Base-by-base conservation (phyloP, 2,113 vertebrate species). In the Hystrix brachyura region DNA sequence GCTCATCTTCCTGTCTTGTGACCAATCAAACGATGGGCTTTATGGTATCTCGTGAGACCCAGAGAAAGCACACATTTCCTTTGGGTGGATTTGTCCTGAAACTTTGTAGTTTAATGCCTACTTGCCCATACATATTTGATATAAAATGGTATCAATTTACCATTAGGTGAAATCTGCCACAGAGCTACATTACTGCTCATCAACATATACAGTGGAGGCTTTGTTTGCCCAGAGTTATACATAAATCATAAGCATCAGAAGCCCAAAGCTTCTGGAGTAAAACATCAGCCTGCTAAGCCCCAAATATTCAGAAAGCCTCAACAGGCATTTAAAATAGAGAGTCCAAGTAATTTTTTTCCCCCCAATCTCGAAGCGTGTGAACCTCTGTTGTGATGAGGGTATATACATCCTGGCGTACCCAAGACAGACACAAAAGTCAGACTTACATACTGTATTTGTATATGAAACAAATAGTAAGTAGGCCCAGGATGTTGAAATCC, bases 401-500 rank as follows among this genome's bases (percentile, higher is more conserved):
- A 48, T 27, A 13, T 74, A 8, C 43, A 57, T 62, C 48, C 71
- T 96, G 46, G 60, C 32, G 91, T 71, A 57, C 21, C 8, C 10
- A 81, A 87, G 38, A 81, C 43, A 85, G 9, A 83, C 23, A 57
- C 32, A 12, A 14, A 91, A 71, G 6, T 62, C 15, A 21, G 51
- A 91, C 48, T 87, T 53, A 80, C 18, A 88, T 53, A 69, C 14
- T 95, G 34, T 38, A 87, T 87, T 69, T 87, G 15, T 23, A 25
- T 59, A 48, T 92, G 76, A 93, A 96, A 96, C 78, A 82, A 86
- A 87, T 80, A 72, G 21, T 38, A 95, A 82, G 55, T 17, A 94
- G 38, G 62, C 87, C 87, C 94, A 91, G 8, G 38, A 21, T 91
- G 67, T 71, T 87, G 51, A 97, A 71, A 34, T 38, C 17, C 96